Conservation (phyloP, 2,888 invertebrate genomes). For the Seladonia tumulorum region DNA sequence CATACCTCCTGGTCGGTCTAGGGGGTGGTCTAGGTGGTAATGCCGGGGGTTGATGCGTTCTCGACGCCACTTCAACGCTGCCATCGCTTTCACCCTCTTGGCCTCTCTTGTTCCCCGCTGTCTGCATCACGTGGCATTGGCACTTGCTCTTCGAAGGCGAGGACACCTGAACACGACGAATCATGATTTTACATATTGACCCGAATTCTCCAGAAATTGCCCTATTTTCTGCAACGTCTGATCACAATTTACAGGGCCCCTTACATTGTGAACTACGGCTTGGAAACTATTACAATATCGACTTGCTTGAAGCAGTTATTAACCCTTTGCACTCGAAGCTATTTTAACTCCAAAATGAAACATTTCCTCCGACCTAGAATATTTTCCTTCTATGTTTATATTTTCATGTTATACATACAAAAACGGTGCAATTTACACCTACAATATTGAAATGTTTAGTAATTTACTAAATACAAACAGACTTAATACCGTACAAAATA, state of each 20-base stretch:
- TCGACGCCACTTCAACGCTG: conserved; percentile 76
- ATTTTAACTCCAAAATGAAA: too few species aligned
- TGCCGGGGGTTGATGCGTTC: conserved; percentile 82
- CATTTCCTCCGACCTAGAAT: too few species aligned
- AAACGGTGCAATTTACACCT: too few species aligned
- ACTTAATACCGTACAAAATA: too few species aligned
- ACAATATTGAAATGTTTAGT: too few species aligned
- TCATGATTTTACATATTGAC: neutral
- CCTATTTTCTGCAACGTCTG: neutral
- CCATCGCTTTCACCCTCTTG: conserved; percentile 78
- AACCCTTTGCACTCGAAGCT: too few species aligned
- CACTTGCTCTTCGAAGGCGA: conserved; percentile 76
- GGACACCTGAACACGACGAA: conserved; percentile 58
- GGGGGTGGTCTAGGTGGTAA: conserved; percentile 82
- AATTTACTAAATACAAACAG: too few species aligned
- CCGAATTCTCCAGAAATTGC: neutral
- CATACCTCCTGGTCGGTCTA: conserved; percentile 80
- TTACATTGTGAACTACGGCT: neutral
- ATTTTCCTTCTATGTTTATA: too few species aligned
- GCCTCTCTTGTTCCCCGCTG: conserved; percentile 73
- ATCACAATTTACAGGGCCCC: neutral
- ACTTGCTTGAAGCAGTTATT: neutral
- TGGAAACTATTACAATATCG: neutral
- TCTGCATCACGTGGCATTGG: conserved; percentile 81
- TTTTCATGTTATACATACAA: too few species aligned